A percentile compares a stretch with the other conserved stretches of the same genome.
Evolutionary conservation across 2,888 invertebrate species (phyloP).

Genomic region (Endotricha flammealis): DNA sequence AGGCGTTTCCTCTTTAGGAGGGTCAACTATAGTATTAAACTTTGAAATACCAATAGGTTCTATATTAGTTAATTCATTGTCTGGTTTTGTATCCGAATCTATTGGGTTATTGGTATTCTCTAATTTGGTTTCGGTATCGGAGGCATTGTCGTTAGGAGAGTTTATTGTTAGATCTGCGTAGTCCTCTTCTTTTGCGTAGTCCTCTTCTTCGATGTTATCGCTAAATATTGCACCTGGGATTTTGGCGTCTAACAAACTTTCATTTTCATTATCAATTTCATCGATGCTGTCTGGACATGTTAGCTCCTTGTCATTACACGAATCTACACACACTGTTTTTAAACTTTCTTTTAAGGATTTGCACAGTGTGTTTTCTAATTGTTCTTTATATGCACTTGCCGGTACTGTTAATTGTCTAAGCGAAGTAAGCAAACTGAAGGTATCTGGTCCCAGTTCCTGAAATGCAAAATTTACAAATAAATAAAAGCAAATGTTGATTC

Average conservation of each 20-base stretch:
- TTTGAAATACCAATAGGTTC: too few species aligned
- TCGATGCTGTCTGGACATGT: conserved; percentile 48
- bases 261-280: conserved; percentile 37
- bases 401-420: conserved; percentile 54
- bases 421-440: conserved; percentile 50
- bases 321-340: conserved; percentile 48
- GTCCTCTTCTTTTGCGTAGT: conserved; percentile 22
- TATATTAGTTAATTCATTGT: too few species aligned
- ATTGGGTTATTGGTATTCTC: conserved; percentile 1
- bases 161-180: background rate
- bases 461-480: conserved; percentile 25
- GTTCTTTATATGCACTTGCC: conserved; percentile 32
- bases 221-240: conserved; percentile 56
- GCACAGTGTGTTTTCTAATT: conserved; percentile 46
- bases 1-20: too few species aligned
- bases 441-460: conserved; percentile 50
- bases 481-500: too few species aligned
- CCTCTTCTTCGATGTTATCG: conserved; percentile 25
- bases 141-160: background rate
- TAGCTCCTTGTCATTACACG: conserved; percentile 37
- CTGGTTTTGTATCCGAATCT: background rate
- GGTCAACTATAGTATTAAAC: too few species aligned
- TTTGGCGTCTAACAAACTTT: conserved; percentile 36
- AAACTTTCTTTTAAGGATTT: conserved; percentile 41
- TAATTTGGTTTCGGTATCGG: background rate